A percentile compares a stretch with the other conserved stretches of the same genome.
These are phyloP conservation scores for Halictus rubicundus DNA, from an alignment of 1,140 invertebrate species.

Conservation along the genomic window DNA sequence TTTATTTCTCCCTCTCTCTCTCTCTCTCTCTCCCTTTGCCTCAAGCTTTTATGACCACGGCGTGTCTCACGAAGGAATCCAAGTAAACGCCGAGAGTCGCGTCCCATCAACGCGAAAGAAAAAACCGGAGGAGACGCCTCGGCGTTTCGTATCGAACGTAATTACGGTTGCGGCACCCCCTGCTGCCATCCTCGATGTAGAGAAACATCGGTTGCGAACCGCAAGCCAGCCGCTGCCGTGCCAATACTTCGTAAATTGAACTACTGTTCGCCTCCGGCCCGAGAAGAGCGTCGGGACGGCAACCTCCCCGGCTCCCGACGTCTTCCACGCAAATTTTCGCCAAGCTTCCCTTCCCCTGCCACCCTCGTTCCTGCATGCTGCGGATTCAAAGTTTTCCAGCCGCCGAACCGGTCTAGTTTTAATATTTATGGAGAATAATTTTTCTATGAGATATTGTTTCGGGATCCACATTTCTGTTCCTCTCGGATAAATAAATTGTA, in stretches of 20 bases:
- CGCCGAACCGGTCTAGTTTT: too few species aligned
- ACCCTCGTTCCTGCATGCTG: background rate
- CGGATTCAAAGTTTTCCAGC: too few species aligned
- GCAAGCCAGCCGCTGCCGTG: constrained; percentile 15
- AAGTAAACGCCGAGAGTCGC: background rate
- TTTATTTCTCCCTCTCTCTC: too few species aligned
- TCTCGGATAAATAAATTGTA: too few species aligned
- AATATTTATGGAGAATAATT: too few species aligned
- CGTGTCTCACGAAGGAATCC: background rate
- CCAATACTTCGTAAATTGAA: constrained; percentile 38
- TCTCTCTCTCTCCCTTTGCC: too few species aligned
- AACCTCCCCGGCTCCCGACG: constrained; percentile 18
- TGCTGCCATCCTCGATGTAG: background rate
- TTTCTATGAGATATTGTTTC: too few species aligned
- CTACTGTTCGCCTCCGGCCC: constrained; percentile 19
- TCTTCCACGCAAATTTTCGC: constrained; percentile 38
- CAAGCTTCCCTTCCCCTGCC: constrained; percentile 9
- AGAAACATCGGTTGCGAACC: constrained; percentile 29
- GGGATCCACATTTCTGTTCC: too few species aligned
- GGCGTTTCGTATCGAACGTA: constrained; percentile 32
- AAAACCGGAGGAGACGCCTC: background rate
- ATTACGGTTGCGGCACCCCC: constrained; percentile 21
- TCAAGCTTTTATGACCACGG: background rate
- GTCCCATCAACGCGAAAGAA: too few species aligned
- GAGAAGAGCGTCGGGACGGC: background rate